Conservation (phyloP, 1,140 invertebrate genomes). For the Drosophila funebris region DNA sequence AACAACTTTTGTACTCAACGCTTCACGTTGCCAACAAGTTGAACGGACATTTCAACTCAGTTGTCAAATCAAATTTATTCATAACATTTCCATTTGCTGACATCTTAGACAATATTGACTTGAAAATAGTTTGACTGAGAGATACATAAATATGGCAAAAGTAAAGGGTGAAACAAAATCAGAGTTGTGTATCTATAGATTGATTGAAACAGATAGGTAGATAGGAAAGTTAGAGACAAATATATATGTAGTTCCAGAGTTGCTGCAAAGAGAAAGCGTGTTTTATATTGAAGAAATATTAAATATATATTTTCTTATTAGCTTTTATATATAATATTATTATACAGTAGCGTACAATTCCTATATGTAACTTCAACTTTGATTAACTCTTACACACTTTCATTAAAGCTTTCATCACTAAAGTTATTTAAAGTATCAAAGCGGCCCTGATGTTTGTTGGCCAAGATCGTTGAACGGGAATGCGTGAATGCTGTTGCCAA, state of each 20-base stretch:
- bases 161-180: background rate
- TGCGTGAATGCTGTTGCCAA: background rate
- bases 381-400: too few relatives aligned
- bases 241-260: too few relatives aligned
- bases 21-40: too few relatives aligned
- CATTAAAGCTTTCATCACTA: too few relatives aligned
- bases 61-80: slow-evolving; percentile 25
- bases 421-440: background rate
- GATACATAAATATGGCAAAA: background rate
- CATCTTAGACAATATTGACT: slow-evolving; percentile 5
- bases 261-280: too few relatives aligned
- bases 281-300: too few relatives aligned
- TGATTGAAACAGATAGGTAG: background rate
- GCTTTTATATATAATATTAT: too few relatives aligned
- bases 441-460: background rate
- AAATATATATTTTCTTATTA: too few relatives aligned
- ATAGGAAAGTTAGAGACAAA: too few relatives aligned
- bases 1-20: slow-evolving; percentile 12
- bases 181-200: slow-evolving; percentile 4
- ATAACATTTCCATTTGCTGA: slow-evolving; percentile 15
- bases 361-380: too few relatives aligned
- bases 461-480: slow-evolving; percentile 3
- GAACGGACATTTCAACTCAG: too few relatives aligned
- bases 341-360: too few relatives aligned
- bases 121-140: slow-evolving; percentile 9